Evolutionary conservation across 1,140 invertebrate species (phyloP).

Genomic region (Brachionus koreanus): DNA sequence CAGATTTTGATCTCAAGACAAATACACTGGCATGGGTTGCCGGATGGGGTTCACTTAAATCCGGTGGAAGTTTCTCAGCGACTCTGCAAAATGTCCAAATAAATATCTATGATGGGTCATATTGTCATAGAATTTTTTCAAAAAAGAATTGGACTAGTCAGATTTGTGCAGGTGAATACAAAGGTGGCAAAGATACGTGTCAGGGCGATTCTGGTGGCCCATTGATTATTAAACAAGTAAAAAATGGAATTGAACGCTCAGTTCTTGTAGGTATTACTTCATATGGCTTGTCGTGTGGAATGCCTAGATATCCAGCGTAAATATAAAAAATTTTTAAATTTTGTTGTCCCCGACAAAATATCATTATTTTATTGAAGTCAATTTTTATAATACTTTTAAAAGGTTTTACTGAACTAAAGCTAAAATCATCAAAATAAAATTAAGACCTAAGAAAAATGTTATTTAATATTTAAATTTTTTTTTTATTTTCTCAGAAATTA

Average conservation of each 20-base stretch:
- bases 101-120: background rate
- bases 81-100: constrained; percentile 31
- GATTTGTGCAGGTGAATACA: constrained; percentile 40
- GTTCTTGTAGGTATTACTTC: constrained; percentile 15
- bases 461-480: too few relatives aligned
- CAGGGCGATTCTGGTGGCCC: constrained; percentile 62
- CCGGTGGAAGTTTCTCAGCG: background rate
- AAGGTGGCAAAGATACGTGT: constrained; percentile 28
- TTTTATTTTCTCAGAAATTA: too few relatives aligned
- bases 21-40: constrained; percentile 31
- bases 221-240: background rate
- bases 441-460: too few relatives aligned
- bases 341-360: background rate
- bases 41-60: constrained; percentile 11
- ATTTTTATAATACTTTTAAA: background rate
- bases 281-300: background rate
- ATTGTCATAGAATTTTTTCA: background rate
- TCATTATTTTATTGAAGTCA: background rate
- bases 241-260: background rate
- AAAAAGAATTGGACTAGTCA: constrained; percentile 26
- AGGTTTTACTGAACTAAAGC: too few relatives aligned
- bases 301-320: constrained; percentile 10
- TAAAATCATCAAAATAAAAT: too few relatives aligned
- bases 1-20: background rate
- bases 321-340: background rate